Conservation (phyloP, 2,888 invertebrate genomes). For the Folsomia manolachei region DNA sequence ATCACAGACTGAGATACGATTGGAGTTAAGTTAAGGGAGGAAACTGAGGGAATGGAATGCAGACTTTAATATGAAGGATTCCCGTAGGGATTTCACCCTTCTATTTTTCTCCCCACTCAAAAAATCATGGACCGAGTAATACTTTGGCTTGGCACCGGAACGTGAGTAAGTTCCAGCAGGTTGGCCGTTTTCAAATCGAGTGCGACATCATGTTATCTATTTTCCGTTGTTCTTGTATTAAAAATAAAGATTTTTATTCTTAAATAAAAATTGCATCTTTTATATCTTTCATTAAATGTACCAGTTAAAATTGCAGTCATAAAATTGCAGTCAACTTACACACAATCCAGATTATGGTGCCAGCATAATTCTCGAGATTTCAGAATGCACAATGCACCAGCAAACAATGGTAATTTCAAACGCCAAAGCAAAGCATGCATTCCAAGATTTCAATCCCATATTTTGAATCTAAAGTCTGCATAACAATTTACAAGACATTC, state of each 20-base stretch:
- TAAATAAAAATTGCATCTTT: no score
- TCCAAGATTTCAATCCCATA: neutral
- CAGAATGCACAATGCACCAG: neutral
- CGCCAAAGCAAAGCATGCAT: neutral
- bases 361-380: no score
- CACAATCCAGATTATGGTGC: no score
- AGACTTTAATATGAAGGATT: neutral
- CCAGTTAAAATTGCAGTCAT: no score
- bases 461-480: neutral
- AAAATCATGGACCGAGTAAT: neutral
- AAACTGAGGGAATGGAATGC: neutral
- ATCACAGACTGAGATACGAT: no score
- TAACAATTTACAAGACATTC: conserved; percentile 10
- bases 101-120: neutral
- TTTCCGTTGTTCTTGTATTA: no score
- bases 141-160: neutral
- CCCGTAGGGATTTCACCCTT: conserved; percentile 1
- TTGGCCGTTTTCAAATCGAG: no score
- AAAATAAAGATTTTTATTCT: no score
- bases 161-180: neutral
- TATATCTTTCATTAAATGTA: no score
- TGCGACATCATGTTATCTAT: no score
- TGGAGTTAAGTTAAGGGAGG: neutral
- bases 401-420: neutral
- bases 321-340: no score